phyloP scores from a whole-genome alignment of 2,797 vertebrate genomes.

The Melanotaenia maccullochi region DNA sequence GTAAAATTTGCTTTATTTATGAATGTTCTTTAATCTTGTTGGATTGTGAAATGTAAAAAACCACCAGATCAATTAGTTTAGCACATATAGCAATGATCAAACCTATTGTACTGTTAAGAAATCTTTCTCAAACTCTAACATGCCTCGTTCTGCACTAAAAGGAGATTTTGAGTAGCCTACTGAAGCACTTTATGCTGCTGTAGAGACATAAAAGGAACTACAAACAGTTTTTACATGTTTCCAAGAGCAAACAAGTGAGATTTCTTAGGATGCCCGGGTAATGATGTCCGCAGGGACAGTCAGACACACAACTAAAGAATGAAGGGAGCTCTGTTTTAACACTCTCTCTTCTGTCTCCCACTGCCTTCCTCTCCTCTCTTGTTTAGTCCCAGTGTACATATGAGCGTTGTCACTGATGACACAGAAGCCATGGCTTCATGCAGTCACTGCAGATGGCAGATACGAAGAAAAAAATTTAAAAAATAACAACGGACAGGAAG shows the following conservation, averaged over 20 bases:
- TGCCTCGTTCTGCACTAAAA: slow-evolving; percentile 9
- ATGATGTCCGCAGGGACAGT: slow-evolving; percentile 76
- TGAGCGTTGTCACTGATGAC: slow-evolving; percentile 69
- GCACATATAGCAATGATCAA: slow-evolving; percentile 26
- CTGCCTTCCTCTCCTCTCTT: slow-evolving; percentile 45
- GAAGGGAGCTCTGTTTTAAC: slow-evolving; percentile 51
- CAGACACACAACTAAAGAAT: slow-evolving; percentile 67
- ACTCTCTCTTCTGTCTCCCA: slow-evolving; percentile 29
- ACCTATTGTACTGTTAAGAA: slow-evolving; percentile 18
- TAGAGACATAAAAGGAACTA: slow-evolving; percentile 60
- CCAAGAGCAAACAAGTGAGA: slow-evolving; percentile 72
- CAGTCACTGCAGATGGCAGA: slow-evolving; percentile 75
- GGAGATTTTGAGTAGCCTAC: slow-evolving; percentile 31
- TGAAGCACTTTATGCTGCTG: slow-evolving; percentile 34
- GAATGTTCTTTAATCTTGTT: slow-evolving; percentile 9
- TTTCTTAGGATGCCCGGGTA: slow-evolving; percentile 67
- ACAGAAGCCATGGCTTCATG: slow-evolving; percentile 64
- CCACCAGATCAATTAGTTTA: slow-evolving; percentile 35
- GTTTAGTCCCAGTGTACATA: slow-evolving; percentile 43
- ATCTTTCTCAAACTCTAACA: slow-evolving; percentile 26
- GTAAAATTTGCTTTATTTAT: neutral
- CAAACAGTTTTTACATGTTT: slow-evolving; percentile 58
- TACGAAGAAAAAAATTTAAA: slow-evolving; percentile 36
- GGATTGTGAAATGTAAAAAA: neutral
- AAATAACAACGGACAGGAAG: slow-evolving; percentile 47